These are phyloP conservation scores for Nyctibius bracteatus DNA, from an alignment of 2,113 vertebrate genomes.

Conservation along the genomic window DNA sequence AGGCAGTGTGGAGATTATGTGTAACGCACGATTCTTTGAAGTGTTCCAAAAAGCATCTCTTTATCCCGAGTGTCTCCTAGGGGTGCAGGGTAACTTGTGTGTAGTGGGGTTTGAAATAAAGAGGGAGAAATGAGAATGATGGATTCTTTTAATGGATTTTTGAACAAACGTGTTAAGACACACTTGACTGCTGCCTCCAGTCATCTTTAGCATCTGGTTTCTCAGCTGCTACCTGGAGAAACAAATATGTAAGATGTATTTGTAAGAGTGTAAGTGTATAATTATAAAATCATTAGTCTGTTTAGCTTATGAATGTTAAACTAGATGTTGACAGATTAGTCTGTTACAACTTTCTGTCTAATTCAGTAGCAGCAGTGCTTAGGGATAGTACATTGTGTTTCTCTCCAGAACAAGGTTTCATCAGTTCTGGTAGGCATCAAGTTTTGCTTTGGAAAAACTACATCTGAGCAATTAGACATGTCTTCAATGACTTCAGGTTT, in stretches of 20 bases:
- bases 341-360: not conserved
- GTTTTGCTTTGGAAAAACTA: not conserved
- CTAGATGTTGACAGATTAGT: not conserved
- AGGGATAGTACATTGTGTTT: not conserved
- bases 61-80: not conserved
- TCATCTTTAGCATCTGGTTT: not conserved
- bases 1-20: not conserved
- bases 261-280: not conserved
- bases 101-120: not conserved
- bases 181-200: not conserved
- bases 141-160: not conserved
- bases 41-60: not conserved
- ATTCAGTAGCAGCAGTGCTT: fast-evolving
- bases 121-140: not conserved
- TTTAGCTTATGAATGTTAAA: not conserved
- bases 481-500: not conserved
- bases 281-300: not conserved
- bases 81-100: not conserved
- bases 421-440: not conserved
- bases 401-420: not conserved
- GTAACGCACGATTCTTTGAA: not conserved
- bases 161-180: not conserved
- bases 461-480: not conserved
- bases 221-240: not conserved
- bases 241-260: not conserved